Evolutionary conservation across 2,888 invertebrate genomes (phyloP).

Genomic region (Bombylius discolor): DNA sequence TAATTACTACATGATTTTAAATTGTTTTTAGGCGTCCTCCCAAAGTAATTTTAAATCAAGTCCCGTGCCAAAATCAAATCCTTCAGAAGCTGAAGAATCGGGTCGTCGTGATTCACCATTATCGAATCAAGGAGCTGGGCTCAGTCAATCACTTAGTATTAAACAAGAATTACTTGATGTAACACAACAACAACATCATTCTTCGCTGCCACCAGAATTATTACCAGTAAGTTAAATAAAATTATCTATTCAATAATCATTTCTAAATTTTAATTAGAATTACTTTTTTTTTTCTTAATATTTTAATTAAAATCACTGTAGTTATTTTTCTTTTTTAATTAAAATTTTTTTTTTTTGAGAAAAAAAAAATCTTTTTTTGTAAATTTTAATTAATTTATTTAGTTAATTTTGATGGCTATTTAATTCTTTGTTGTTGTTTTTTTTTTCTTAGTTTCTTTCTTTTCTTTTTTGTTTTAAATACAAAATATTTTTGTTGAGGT

Average conservation of each 20-base stretch:
- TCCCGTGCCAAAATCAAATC: slow-evolving; percentile 52
- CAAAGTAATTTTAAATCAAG: slow-evolving; percentile 54
- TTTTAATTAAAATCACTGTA: not conserved
- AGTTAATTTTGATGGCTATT: not conserved
- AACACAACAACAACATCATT: slow-evolving; percentile 32
- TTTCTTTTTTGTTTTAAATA: not conserved
- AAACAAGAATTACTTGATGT: slow-evolving; percentile 37
- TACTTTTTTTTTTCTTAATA: not conserved
- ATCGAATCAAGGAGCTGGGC: slow-evolving; percentile 29
- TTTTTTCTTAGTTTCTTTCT: slow-evolving; percentile 1
- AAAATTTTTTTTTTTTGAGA: not conserved
- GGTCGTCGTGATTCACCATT: slow-evolving; percentile 35
- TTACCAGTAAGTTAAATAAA: slow-evolving; percentile 31
- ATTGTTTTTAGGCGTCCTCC: slow-evolving; percentile 41
- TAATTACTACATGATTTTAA: not conserved
- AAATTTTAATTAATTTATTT: not conserved
- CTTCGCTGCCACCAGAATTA: slow-evolving; percentile 34
- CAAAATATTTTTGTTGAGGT: slow-evolving; percentile 33
- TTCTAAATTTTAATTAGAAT: not conserved
- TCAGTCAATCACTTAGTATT: slow-evolving; percentile 37
- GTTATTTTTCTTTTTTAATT: too few relatives aligned
- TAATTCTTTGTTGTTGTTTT: slow-evolving; percentile 1
- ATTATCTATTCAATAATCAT: too few relatives aligned
- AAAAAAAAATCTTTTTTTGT: not conserved
- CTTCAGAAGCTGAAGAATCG: slow-evolving; percentile 39